A percentile compares a stretch with the other conserved stretches of the same genome.
Conservation (phyloP, 2,888 invertebrate species). For the Belgica antarctica region DNA sequence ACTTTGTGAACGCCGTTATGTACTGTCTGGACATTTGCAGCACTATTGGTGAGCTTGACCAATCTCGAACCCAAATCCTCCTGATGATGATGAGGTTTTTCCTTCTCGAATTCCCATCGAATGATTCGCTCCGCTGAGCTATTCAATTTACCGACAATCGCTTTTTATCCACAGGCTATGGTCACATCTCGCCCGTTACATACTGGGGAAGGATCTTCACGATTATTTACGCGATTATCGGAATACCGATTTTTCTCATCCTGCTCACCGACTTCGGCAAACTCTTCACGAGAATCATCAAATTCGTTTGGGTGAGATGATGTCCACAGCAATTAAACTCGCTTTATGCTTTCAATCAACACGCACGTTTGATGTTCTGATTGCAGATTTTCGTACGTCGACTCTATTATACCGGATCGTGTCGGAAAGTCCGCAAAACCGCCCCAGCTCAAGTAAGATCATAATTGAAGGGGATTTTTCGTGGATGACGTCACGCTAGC, state of each 20-base stretch:
- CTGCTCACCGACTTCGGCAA: constrained; percentile 94
- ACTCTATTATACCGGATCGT: constrained; percentile 82
- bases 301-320: constrained; percentile 69
- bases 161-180: constrained; percentile 4
- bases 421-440: constrained; percentile 71
- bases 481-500: too few relatives aligned
- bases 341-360: too few relatives aligned
- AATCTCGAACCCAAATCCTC: not conserved
- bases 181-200: constrained; percentile 88
- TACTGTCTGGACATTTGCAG: constrained; percentile 84
- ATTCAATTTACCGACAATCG: constrained; percentile 8
- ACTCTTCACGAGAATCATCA: constrained; percentile 84
- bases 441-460: constrained; percentile 67
- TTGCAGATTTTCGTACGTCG: constrained; percentile 69
- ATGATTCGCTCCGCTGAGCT: not conserved
- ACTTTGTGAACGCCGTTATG: constrained; percentile 80
- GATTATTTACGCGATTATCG: constrained; percentile 90
- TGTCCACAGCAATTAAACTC: not conserved
- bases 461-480: not conserved
- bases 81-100: not conserved
- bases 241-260: constrained; percentile 93
- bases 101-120: not conserved
- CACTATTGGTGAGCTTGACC: constrained; percentile 86
- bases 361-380: not conserved
- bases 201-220: constrained; percentile 80